Percentiles rank a stretch among this genome's conserved stretches.
phyloP scores from a whole-genome alignment of 1,140 invertebrate species.

The Drosophila kohkoa region DNA sequence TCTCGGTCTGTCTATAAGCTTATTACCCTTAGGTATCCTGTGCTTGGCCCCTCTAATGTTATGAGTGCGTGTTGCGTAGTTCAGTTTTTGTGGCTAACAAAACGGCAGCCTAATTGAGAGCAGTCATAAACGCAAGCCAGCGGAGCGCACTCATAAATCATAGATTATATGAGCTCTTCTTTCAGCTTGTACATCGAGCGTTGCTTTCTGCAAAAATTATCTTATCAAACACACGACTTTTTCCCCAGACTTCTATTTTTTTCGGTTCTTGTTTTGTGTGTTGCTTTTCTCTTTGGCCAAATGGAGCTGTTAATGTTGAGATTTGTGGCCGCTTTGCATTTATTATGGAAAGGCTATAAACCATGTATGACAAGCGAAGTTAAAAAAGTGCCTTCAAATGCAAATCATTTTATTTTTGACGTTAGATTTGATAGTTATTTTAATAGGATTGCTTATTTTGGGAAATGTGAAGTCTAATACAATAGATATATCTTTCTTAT shows the following conservation, averaged over 20 bases:
- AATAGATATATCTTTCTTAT: too few species aligned
- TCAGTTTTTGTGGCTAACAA: slow-evolving; percentile 73
- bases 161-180: slow-evolving; percentile 57
- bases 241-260: not conserved
- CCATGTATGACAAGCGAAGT: not conserved
- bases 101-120: slow-evolving; percentile 78
- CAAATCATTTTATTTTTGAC: too few species aligned
- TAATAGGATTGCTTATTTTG: too few species aligned
- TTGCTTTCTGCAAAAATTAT: slow-evolving; percentile 39
- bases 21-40: slow-evolving; percentile 52
- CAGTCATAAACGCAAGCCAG: slow-evolving; percentile 61
- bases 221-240: slow-evolving; percentile 45
- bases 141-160: slow-evolving; percentile 63
- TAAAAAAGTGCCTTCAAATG: too few species aligned
- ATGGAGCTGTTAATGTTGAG: slow-evolving; percentile 10
- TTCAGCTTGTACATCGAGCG: slow-evolving; percentile 16
- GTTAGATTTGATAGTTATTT: too few species aligned
- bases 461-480: too few species aligned
- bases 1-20: slow-evolving; percentile 38
- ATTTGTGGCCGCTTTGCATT: slow-evolving; percentile 1
- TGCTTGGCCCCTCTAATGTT: slow-evolving; percentile 53
- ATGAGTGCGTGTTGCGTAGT: slow-evolving; percentile 70
- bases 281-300: not conserved
- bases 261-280: not conserved
- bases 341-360: not conserved